Evolutionary conservation across 2,797 vertebrate species (phyloP).

Genomic region (Luscinia luscinia): DNA sequence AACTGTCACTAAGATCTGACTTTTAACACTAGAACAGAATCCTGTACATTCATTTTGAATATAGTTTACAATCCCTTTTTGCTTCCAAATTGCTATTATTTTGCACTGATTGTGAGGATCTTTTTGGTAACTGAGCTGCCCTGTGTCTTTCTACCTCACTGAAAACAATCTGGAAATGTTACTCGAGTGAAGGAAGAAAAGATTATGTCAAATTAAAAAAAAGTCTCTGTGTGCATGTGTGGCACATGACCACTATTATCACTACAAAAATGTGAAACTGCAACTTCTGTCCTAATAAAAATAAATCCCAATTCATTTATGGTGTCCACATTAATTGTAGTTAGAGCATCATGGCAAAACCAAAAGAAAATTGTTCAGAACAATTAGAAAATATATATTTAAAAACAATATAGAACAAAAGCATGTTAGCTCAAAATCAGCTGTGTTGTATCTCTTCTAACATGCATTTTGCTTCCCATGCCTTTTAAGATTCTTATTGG

Average conservation of each 20-base stretch:
- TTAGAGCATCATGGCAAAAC: background rate
- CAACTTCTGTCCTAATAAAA: background rate
- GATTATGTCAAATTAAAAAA: background rate
- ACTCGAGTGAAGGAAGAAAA: background rate
- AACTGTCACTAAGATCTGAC: background rate
- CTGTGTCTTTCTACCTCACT: background rate
- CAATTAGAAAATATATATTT: background rate
- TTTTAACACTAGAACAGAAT: background rate
- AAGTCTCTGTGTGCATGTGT: no score
- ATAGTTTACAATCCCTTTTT: background rate
- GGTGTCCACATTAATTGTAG: background rate
- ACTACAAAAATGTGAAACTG: background rate
- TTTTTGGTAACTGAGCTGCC: background rate
- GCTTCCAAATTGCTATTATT: background rate
- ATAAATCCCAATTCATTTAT: background rate
- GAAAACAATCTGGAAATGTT: background rate
- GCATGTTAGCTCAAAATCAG: background rate
- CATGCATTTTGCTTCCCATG: background rate
- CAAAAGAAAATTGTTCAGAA: background rate
- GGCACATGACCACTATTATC: background rate
- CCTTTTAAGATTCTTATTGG: background rate
- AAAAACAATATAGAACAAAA: background rate
- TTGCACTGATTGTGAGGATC: background rate
- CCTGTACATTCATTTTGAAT: background rate
- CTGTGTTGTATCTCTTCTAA: background rate